phyloP scores from a whole-genome alignment of 1,140 invertebrate species.

The Drosophila paulistorum region DNA sequence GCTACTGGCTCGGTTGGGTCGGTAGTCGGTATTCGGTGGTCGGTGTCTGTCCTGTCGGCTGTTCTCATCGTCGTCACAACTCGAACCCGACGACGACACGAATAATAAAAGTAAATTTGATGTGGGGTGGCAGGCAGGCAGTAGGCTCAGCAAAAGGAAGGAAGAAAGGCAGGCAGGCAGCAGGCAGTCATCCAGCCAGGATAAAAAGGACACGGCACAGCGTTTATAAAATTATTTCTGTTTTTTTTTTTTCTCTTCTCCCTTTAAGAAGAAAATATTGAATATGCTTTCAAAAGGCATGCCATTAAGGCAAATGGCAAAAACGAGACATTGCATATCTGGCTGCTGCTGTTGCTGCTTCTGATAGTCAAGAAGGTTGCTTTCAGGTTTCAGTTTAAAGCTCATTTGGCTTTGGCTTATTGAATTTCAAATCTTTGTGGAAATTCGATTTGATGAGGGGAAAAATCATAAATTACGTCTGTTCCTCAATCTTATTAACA shows the following conservation, averaged over 20 bases:
- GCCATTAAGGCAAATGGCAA: constrained; percentile 27
- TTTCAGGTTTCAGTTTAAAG: constrained; percentile 15
- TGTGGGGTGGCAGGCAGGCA: constrained; percentile 30
- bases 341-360: background rate
- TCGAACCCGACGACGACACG: constrained; percentile 38
- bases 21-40: constrained; percentile 30
- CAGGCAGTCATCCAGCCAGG: constrained; percentile 26
- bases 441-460: background rate
- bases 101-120: constrained; percentile 50
- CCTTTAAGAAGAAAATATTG: constrained; percentile 46
- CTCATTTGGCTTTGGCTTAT: constrained; percentile 39
- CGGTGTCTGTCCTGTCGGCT: constrained; percentile 11
- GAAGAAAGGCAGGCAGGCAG: background rate
- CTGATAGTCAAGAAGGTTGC: background rate
- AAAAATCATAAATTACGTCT: constrained; percentile 33
- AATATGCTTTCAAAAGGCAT: constrained; percentile 48
- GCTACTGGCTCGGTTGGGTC: constrained; percentile 31
- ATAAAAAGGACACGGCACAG: constrained; percentile 51
- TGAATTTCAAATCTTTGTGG: constrained; percentile 31
- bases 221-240: constrained; percentile 72
- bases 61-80: constrained; percentile 16
- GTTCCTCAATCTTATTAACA: constrained; percentile 45
- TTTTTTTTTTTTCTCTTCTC: background rate
- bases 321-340: constrained; percentile 3
- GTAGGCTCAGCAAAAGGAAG: constrained; percentile 32